These are phyloP conservation scores for Drosophila affinis DNA, from an alignment of 2,888 invertebrate genomes.

Conservation along the genomic window DNA sequence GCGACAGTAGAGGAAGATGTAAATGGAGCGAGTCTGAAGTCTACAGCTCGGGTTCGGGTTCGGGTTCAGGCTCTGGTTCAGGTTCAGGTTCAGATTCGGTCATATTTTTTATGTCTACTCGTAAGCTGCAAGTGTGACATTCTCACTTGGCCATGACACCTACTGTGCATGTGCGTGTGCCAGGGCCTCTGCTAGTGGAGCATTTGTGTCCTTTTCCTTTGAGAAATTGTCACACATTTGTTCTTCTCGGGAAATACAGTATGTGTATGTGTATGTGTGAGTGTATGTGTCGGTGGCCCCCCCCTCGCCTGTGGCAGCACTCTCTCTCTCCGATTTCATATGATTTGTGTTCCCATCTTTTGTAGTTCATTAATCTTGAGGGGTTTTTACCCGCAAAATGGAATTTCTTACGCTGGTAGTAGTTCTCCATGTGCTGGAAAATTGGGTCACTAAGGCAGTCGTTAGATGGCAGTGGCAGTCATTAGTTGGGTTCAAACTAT, in stretches of 20 bases:
- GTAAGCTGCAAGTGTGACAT: constrained; percentile 65
- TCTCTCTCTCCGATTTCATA: constrained; percentile 50
- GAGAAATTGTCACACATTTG: constrained; percentile 77
- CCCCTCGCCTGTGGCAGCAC: constrained; percentile 8
- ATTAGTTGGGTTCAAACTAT: constrained; percentile 19
- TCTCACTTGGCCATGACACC: constrained; percentile 74
- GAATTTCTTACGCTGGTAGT: constrained; percentile 39
- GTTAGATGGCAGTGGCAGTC: constrained; percentile 31
- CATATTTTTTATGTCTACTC: constrained; percentile 49
- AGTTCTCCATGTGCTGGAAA: constrained; percentile 22
- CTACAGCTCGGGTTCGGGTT: constrained; percentile 2
- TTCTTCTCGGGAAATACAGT: constrained; percentile 28
- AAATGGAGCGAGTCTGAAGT: neutral
- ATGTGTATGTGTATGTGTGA: neutral
- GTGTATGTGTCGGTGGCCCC: neutral
- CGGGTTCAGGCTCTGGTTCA: constrained; percentile 14
- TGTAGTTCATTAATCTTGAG: constrained; percentile 72
- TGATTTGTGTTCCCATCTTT: constrained; percentile 74
- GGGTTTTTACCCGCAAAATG: constrained; percentile 30
- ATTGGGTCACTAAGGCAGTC: constrained; percentile 63
- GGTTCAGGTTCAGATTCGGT: constrained; percentile 15
- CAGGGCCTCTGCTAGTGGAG: constrained; percentile 30
- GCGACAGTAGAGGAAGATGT: constrained; percentile 20
- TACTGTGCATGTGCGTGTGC: constrained; percentile 18
- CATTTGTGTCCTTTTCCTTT: constrained; percentile 37